phyloP scores from a whole-genome alignment of 2,797 vertebrate genomes.

The Gorsachius magnificus region DNA sequence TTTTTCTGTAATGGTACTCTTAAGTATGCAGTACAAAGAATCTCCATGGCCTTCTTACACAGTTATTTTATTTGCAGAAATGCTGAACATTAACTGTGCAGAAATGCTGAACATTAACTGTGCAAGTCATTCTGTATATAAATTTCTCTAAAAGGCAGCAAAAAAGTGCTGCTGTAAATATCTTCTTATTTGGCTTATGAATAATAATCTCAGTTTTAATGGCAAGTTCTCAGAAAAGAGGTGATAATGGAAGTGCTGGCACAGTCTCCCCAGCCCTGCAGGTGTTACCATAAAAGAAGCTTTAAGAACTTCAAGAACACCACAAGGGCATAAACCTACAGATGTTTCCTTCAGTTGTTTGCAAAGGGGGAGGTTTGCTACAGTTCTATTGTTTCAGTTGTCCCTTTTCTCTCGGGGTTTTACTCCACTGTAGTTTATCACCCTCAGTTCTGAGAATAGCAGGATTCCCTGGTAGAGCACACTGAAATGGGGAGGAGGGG shows the following conservation, averaged over 20 bases:
- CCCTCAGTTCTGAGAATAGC: constrained; percentile 35
- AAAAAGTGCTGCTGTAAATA: not conserved
- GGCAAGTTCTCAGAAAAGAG: not conserved
- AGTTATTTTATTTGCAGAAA: not conserved
- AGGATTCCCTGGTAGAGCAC: not conserved
- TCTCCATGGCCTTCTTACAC: not conserved
- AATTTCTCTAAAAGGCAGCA: not conserved
- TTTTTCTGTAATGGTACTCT: not conserved
- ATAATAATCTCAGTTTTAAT: not conserved
- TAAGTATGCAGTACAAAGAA: not conserved
- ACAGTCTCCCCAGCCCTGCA: not conserved
- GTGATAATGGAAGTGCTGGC: not conserved
- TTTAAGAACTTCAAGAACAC: constrained; percentile 22
- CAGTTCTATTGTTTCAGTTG: constrained; percentile 49
- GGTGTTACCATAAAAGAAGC: constrained; percentile 39
- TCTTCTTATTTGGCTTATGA: not conserved
- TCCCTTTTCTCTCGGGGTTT: constrained; percentile 44
- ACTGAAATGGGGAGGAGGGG: not conserved
- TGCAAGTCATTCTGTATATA: not conserved
- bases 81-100: not conserved
- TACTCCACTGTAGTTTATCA: not conserved
- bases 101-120: not conserved
- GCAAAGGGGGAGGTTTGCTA: not conserved
- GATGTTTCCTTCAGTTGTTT: constrained; percentile 72
- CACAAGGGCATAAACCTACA: constrained; percentile 55